Conservation (phyloP, 2,888 invertebrate genomes). For the Callimorpha dominula region DNA sequence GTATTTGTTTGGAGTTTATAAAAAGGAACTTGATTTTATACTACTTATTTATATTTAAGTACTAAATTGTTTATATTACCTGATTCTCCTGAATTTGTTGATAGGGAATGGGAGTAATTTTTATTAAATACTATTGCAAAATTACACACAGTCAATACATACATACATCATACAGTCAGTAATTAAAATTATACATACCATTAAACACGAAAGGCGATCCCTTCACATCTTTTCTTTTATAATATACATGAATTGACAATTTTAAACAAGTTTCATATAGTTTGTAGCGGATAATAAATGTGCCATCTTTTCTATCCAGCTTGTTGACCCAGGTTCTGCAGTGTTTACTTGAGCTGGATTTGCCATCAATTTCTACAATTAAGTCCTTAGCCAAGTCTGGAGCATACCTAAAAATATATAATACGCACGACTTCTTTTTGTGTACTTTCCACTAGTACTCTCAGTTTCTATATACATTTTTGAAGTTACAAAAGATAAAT, state of each 20-base stretch:
- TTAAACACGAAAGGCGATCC: slow-evolving; percentile 88
- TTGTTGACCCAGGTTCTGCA: slow-evolving; percentile 92
- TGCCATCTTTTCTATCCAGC: slow-evolving; percentile 94
- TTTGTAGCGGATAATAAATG: slow-evolving; percentile 94
- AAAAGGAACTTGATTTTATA: too few species aligned
- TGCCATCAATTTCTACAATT: slow-evolving; percentile 87
- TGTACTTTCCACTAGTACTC: too few species aligned
- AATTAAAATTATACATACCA: slow-evolving; percentile 77
- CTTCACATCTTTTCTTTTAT: slow-evolving; percentile 87
- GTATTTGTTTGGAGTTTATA: too few species aligned
- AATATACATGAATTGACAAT: slow-evolving; percentile 89
- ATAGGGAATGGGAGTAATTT: too few species aligned
- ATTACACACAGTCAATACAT: too few species aligned
- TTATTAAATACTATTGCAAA: too few species aligned
- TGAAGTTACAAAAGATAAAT: too few species aligned
- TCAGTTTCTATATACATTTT: too few species aligned
- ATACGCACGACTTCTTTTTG: not conserved
- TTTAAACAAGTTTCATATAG: slow-evolving; percentile 91
- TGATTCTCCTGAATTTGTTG: too few species aligned
- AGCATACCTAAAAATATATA: slow-evolving; percentile 81
- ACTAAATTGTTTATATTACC: too few species aligned
- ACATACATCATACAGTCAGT: too few species aligned
- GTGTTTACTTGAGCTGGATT: slow-evolving; percentile 77
- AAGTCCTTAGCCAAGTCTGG: slow-evolving; percentile 81
- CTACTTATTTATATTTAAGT: too few species aligned